phyloP scores from a whole-genome alignment of 2,797 vertebrate genomes.

The Centroberyx gerrardi region DNA sequence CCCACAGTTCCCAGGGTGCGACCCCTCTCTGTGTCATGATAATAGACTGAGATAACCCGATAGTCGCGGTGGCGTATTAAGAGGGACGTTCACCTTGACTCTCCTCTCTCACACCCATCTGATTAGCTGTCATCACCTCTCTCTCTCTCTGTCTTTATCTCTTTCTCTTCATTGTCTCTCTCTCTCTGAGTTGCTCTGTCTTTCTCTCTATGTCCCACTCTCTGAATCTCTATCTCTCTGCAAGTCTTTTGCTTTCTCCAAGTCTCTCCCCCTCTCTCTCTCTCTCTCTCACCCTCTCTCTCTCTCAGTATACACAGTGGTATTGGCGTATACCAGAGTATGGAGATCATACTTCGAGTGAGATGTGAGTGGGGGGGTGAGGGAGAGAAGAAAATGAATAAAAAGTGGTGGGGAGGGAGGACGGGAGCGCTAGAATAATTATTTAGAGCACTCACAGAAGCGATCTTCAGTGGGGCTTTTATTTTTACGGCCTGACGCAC shows the following conservation, averaged over 20 bases:
- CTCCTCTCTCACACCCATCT: slow-evolving; percentile 58
- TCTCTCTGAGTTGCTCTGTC: neutral
- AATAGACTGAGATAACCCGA: slow-evolving; percentile 64
- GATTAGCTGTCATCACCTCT: slow-evolving; percentile 77
- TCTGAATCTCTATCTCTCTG: neutral
- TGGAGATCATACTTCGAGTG: neutral
- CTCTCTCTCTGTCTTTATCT: slow-evolving; percentile 25
- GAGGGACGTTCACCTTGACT: slow-evolving; percentile 58
- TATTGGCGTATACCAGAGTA: neutral
- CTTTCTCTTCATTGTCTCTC: neutral
- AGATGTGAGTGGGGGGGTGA: slow-evolving; percentile 14
- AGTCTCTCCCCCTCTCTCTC: neutral
- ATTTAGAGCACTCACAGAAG: slow-evolving; percentile 58
- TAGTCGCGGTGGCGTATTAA: slow-evolving; percentile 33
- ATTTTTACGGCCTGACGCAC: slow-evolving; percentile 69
- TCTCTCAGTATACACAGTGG: no score
- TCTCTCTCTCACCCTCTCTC: neutral
- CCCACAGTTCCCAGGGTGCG: slow-evolving; percentile 59
- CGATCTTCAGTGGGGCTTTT: slow-evolving; percentile 69
- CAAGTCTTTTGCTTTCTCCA: neutral
- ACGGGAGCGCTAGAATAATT: slow-evolving; percentile 62
- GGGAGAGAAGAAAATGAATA: slow-evolving; percentile 33
- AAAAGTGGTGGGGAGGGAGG: slow-evolving; percentile 28
- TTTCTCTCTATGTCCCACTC: neutral
- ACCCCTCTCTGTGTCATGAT: slow-evolving; percentile 43